Conservation (phyloP, 2,113 vertebrate species). For the Mormyrus iriodes region DNA sequence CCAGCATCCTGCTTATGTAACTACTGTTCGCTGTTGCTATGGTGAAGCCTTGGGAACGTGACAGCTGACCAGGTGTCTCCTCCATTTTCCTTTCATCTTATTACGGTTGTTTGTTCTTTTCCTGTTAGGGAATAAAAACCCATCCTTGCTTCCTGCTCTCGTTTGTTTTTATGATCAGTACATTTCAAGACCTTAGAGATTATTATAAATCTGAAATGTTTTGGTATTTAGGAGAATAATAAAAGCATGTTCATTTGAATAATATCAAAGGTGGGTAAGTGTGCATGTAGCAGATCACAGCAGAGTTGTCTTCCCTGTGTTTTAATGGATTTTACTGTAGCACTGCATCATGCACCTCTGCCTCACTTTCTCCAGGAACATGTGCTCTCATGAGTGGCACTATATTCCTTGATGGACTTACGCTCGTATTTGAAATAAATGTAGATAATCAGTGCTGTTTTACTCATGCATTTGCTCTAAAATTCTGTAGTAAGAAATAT, state of each 20-base stretch:
- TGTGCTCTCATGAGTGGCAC: neutral
- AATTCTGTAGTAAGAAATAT: neutral
- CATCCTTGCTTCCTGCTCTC: neutral
- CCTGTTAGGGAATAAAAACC: neutral
- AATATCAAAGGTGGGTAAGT: neutral
- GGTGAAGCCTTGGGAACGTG: neutral
- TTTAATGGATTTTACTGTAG: neutral
- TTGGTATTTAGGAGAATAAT: neutral
- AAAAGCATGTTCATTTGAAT: neutral
- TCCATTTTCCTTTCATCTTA: neutral
- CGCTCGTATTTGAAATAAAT: neutral
- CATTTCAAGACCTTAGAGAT: neutral
- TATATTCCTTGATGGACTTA: neutral
- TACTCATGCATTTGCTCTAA: neutral
- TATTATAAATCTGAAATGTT: neutral
- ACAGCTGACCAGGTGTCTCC: neutral
- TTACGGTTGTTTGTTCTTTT: neutral
- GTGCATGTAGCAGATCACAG: neutral
- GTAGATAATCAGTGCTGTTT: neutral
- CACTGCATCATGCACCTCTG: neutral
- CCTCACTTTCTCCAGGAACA: neutral
- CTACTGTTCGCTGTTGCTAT: neutral
- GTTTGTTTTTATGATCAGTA: neutral
- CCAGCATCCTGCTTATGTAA: neutral
- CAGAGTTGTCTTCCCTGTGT: neutral